phyloP scores from a whole-genome alignment of 2,888 invertebrate species.

The Glaucopsyche alexis region DNA sequence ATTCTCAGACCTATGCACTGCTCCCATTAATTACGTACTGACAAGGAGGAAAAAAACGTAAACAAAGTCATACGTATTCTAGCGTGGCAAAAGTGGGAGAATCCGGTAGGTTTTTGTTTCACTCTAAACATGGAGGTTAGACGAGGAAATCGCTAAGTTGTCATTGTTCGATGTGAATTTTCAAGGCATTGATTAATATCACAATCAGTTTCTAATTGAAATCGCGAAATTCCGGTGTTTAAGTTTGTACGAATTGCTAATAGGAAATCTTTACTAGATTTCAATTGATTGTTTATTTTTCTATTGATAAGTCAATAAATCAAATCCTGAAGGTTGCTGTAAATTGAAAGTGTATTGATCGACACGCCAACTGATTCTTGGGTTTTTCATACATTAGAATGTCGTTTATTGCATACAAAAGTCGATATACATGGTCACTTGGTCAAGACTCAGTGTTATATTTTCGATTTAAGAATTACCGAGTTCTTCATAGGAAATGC shows the following conservation, averaged over 20 bases:
- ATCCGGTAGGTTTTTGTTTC: constrained; percentile 56
- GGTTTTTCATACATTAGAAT: constrained; percentile 9
- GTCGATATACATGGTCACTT: background rate
- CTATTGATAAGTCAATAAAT: background rate
- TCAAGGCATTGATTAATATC: constrained; percentile 4
- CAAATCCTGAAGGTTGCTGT: constrained; percentile 4
- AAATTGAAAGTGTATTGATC: background rate
- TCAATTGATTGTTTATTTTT: background rate
- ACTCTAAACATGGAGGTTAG: constrained; percentile 35
- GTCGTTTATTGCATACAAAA: constrained; percentile 2
- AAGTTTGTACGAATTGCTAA: background rate
- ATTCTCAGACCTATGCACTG: constrained; percentile 38
- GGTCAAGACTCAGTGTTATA: background rate
- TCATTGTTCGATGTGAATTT: constrained; percentile 39
- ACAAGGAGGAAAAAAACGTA: constrained; percentile 55
- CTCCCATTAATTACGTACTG: constrained; percentile 39
- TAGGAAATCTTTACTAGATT: background rate
- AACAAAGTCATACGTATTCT: constrained; percentile 56
- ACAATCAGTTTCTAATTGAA: background rate
- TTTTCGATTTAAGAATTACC: background rate
- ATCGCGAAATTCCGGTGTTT: background rate
- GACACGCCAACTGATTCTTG: background rate
- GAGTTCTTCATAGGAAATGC: too few species aligned
- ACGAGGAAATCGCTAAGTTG: constrained; percentile 37
- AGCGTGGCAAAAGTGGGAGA: constrained; percentile 55